A percentile compares a stretch with the other conserved stretches of the same genome.
phyloP scores from a whole-genome alignment of 2,888 invertebrate species.

The Drosophila rellima region DNA sequence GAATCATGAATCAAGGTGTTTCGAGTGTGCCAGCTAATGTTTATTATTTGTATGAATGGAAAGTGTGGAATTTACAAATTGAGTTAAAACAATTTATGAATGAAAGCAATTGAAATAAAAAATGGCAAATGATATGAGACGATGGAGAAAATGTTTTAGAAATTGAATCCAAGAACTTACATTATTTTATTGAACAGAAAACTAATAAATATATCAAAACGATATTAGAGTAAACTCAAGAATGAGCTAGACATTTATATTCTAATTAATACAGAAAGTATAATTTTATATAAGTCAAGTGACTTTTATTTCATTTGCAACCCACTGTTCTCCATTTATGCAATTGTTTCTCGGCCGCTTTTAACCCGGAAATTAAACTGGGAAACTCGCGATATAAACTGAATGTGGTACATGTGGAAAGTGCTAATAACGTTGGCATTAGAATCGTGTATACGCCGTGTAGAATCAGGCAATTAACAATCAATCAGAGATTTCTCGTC shows the following conservation, averaged over 20 bases:
- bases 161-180: background rate
- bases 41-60: slow-evolving; percentile 5
- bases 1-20: slow-evolving; percentile 5
- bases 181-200: background rate
- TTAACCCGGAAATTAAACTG: slow-evolving; percentile 27
- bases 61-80: background rate
- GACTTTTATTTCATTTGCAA: slow-evolving; percentile 1
- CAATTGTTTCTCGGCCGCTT: background rate
- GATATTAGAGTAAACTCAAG: background rate
- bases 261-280: background rate
- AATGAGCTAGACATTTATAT: background rate
- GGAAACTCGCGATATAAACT: slow-evolving; percentile 21
- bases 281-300: background rate
- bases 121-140: background rate
- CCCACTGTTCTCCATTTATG: slow-evolving; percentile 4
- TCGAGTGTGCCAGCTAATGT: slow-evolving; percentile 1
- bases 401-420: slow-evolving; percentile 22
- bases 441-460: slow-evolving; percentile 34
- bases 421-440: slow-evolving; percentile 48
- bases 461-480: slow-evolving; percentile 49
- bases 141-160: too few species aligned
- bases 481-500: slow-evolving; percentile 60
- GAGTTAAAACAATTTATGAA: background rate
- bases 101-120: background rate
- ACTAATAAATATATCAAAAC: background rate